phyloP scores from a whole-genome alignment of 2,797 vertebrate species.

The Scleropages formosus region DNA sequence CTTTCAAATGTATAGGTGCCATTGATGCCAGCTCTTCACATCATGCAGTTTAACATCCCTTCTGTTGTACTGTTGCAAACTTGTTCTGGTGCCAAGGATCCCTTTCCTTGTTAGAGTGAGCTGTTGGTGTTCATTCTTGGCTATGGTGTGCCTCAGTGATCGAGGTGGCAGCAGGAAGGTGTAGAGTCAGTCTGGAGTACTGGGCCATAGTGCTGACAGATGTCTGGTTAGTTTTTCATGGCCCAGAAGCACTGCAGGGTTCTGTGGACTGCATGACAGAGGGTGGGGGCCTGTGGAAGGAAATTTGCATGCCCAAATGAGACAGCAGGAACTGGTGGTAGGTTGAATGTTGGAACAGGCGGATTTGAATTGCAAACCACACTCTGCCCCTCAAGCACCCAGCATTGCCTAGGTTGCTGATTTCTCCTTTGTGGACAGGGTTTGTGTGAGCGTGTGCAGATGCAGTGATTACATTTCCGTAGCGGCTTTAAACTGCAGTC shows the following conservation, averaged over 20 bases:
- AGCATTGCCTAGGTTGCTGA: not conserved
- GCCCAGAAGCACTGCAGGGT: slow-evolving; percentile 36
- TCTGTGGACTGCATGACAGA: slow-evolving; percentile 42
- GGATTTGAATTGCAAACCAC: slow-evolving; percentile 70
- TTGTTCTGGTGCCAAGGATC: too few relatives aligned
- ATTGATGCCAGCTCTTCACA: too few relatives aligned
- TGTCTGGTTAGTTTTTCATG: slow-evolving; percentile 29
- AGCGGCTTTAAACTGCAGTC: too few relatives aligned
- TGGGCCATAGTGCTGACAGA: too few relatives aligned
- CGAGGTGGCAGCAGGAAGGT: not conserved
- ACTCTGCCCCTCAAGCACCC: slow-evolving; percentile 18
- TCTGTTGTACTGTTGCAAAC: too few relatives aligned
- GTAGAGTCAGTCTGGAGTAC: too few relatives aligned
- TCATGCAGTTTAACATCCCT: too few relatives aligned
- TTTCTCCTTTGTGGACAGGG: not conserved
- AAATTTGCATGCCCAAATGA: slow-evolving; percentile 68
- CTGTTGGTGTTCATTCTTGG: too few relatives aligned
- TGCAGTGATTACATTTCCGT: not conserved
- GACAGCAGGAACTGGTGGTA: slow-evolving; percentile 42
- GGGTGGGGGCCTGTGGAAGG: slow-evolving; percentile 47
- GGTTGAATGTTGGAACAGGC: slow-evolving; percentile 34
- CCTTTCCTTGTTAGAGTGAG: too few relatives aligned
- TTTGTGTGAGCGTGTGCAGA: not conserved
- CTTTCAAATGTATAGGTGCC: too few relatives aligned
- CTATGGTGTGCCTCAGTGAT: not conserved